Base-by-base conservation (phyloP, 2,888 invertebrate genomes). In the Drosophila kambysellisi region DNA sequence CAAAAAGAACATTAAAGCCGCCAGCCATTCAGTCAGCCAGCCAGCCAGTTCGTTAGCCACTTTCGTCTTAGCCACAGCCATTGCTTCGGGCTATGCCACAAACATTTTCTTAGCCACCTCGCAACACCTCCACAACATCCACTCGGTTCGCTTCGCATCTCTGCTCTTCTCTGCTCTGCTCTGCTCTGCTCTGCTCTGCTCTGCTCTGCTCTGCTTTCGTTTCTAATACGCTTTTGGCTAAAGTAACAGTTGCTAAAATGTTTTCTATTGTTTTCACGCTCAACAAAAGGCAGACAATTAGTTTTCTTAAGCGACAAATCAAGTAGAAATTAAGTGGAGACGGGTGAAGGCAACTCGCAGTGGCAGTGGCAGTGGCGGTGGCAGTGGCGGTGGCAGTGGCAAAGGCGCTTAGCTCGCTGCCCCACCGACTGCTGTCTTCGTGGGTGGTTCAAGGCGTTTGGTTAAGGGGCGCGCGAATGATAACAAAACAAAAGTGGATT, bases 261-360 rank as follows among this genome's bases (percentile, higher is more conserved):
- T 86, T 86, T 86, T 85, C 90, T 80, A 90, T 87, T 87, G 87
- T 87, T 88, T 87, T 87, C 87, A 90, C 90, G 87, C 90, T 87
- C 80, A 88, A 90, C 88, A 90, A 88, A 89, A 90, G 89, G 86
- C 88, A 83, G 88, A 83, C 91, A 91, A 91, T 90, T 90, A 91
- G 87, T 89, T 90, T 86, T 89, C 89, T 91, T 91, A 91, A 90
- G 89, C 90, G 91, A 82, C 87, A 87, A 90, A 88, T 91, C 89
- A 88, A 88, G 88, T 82, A 83, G 88, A 88, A 88, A 82, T 88
- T 85, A 89, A 91, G 88, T 85, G 87, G 77, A 81, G 82, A 78
- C 76, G 79, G 81, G 64, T 51, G 56, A 67, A 57, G 53, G 69
- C 63, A 76, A 8, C 46, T 12, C 15, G 53, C 9, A n/a, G 15